Percentiles rank a stretch among this genome's conserved stretches.
Conservation (phyloP, 2,113 vertebrate species). For the Blennius ocellaris region DNA sequence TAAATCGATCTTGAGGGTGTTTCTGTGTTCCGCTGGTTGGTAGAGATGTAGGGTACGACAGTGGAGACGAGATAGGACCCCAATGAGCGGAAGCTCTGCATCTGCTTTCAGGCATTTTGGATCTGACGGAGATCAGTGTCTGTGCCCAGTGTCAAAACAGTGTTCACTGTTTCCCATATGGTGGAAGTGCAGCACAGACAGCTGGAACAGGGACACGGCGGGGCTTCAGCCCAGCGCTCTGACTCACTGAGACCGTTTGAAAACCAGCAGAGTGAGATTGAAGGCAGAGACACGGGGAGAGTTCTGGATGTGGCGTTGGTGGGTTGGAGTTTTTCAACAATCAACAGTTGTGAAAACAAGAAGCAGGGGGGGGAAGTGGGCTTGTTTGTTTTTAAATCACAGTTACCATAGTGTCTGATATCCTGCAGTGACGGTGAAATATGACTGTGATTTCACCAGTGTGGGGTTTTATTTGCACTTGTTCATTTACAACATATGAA, state of each 20-base stretch:
- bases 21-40: conserved; percentile 41
- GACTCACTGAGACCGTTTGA: conserved; percentile 18
- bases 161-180: neutral
- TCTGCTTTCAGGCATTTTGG: conserved; percentile 34
- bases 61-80: neutral
- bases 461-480: too few relatives aligned
- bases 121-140: neutral
- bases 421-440: neutral
- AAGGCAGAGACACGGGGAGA: conserved; percentile 25
- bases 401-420: conserved; percentile 18
- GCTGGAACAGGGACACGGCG: conserved; percentile 13
- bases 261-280: conserved; percentile 29
- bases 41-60: neutral
- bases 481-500: too few relatives aligned
- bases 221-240: neutral
- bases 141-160: neutral
- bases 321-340: neutral
- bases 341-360: conserved; percentile 31
- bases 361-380: neutral
- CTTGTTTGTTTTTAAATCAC: conserved; percentile 41
- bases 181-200: conserved; percentile 1
- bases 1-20: too few relatives aligned
- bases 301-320: neutral
- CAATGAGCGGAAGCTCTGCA: conserved; percentile 39
- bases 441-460: neutral